Evolutionary conservation across 2,113 vertebrate genomes (phyloP).

Genomic region (Micromys minutus): DNA sequence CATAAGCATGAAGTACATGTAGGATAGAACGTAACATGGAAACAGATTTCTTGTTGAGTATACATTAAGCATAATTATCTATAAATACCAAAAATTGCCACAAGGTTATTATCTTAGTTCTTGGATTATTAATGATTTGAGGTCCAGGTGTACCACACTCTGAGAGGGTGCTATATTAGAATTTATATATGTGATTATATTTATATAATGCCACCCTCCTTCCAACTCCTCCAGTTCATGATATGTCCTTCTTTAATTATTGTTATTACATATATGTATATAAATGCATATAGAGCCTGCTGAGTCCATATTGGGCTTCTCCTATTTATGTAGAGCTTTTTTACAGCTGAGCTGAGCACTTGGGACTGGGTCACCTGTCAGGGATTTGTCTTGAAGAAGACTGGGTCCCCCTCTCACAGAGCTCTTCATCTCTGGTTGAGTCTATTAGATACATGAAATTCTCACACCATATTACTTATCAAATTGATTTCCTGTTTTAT

Average conservation of each 20-base stretch:
- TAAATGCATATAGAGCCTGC: not conserved
- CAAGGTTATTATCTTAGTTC: too few species aligned
- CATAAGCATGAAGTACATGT: too few species aligned
- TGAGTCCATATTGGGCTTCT: not conserved
- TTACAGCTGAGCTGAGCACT: not conserved
- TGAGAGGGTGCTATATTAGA: too few species aligned
- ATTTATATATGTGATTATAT: not conserved
- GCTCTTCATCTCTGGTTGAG: not conserved
- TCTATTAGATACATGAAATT: not conserved
- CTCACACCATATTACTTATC: not conserved
- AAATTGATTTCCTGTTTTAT: not conserved
- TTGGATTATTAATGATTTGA: too few species aligned
- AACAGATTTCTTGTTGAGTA: too few species aligned
- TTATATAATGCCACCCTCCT: not conserved
- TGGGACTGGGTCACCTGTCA: not conserved
- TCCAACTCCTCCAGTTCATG: not conserved
- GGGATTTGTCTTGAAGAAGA: not conserved
- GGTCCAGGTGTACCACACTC: too few species aligned
- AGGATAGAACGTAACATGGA: too few species aligned
- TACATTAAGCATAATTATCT: too few species aligned
- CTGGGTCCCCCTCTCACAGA: not conserved
- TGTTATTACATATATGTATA: not conserved
- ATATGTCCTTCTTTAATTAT: not conserved
- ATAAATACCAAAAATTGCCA: too few species aligned
- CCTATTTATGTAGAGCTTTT: not conserved